Evolutionary conservation across 1,140 invertebrate genomes (phyloP).

Genomic region (Drosophila novamexicana): DNA sequence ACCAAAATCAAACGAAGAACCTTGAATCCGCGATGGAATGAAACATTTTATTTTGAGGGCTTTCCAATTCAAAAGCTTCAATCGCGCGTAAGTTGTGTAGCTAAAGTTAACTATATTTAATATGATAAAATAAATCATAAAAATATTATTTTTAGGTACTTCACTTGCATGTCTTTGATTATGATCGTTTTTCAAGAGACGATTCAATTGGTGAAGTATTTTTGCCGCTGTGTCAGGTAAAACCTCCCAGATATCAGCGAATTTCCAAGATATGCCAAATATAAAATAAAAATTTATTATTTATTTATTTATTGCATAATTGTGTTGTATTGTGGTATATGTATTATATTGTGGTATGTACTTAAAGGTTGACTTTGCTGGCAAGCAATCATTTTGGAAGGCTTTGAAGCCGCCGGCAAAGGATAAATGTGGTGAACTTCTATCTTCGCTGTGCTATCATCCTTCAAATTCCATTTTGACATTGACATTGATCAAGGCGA

Average conservation of each 20-base stretch:
- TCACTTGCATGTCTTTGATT: constrained; percentile 97
- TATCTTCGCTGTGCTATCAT: constrained; percentile 96
- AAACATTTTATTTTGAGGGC: constrained; percentile 99
- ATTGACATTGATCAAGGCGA: constrained; percentile 94
- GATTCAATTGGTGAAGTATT: constrained; percentile 99
- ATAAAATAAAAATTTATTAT: too few relatives aligned
- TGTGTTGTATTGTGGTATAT: too few relatives aligned
- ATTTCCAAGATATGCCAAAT: not conserved
- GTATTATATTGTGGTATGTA: not conserved
- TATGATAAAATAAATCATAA: too few relatives aligned
- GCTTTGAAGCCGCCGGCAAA: constrained; percentile 96
- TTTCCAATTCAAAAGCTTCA: constrained; percentile 97
- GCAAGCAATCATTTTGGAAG: constrained; percentile 96
- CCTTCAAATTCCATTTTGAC: constrained; percentile 95
- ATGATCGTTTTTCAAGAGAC: constrained; percentile 97
- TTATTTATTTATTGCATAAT: too few relatives aligned
- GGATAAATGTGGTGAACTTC: constrained; percentile 95
- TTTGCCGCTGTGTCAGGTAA: constrained; percentile 95
- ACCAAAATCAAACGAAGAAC: constrained; percentile 98
- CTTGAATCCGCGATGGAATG: constrained; percentile 98
- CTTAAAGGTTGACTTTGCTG: constrained; percentile 93
- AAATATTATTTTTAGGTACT: constrained; percentile 88
- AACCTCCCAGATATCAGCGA: not conserved
- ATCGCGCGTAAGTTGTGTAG: constrained; percentile 87
- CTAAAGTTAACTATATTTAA: too few relatives aligned